Percentiles rank a stretch among this genome's conserved stretches.
Conservation (phyloP, 2,797 vertebrate genomes). For the Ctenochaetus hawaiiensis region DNA sequence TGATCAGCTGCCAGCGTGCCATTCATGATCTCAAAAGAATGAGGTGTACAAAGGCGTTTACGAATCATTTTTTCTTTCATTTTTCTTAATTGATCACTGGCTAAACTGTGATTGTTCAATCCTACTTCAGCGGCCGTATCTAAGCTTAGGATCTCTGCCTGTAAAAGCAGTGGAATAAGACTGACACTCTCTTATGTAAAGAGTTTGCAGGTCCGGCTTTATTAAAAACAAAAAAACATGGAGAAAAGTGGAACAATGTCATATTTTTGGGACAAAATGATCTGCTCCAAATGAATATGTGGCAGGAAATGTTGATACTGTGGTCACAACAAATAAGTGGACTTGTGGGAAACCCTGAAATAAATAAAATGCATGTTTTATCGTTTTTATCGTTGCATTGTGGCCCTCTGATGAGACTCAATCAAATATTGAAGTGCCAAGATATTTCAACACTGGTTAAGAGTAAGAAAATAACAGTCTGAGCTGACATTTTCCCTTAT, state of each 20-base stretch:
- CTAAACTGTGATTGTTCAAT: slow-evolving; percentile 11
- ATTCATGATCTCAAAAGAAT: slow-evolving; percentile 52
- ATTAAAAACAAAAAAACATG: background rate
- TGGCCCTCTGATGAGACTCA: no score
- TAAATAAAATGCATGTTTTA: no score
- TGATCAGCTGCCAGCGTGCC: slow-evolving; percentile 62
- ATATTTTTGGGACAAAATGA: no score
- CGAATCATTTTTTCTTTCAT: background rate
- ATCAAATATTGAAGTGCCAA: no score
- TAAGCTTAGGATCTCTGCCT: background rate
- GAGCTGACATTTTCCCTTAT: no score
- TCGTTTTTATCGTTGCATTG: no score
- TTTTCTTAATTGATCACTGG: slow-evolving; percentile 12
- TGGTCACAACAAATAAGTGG: no score
- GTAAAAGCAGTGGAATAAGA: background rate
- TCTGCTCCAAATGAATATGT: no score
- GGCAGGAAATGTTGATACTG: no score
- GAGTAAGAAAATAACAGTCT: no score
- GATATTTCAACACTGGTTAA: no score
- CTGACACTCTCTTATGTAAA: background rate
- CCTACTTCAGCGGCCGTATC: background rate
- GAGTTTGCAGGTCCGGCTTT: background rate
- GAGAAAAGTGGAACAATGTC: background rate
- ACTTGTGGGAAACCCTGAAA: no score
- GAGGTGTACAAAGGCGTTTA: slow-evolving; percentile 31